Percentiles rank a stretch among this genome's conserved stretches.
phyloP scores from a whole-genome alignment of 2,797 vertebrate genomes.

The Distichodus sexfasciatus region DNA sequence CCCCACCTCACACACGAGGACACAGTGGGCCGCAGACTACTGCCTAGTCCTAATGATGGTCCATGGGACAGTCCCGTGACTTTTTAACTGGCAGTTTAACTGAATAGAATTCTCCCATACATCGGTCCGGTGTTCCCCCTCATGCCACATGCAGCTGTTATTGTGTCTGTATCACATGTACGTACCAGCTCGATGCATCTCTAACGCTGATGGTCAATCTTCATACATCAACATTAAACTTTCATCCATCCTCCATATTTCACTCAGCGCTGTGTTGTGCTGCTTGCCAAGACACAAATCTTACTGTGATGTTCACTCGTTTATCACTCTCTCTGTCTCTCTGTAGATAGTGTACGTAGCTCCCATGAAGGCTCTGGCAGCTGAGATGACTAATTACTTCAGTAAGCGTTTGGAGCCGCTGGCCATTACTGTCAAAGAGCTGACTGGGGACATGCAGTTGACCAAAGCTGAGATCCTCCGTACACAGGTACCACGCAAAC shows the following conservation, averaged over 20 bases:
- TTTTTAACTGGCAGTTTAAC: no score
- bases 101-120: no score
- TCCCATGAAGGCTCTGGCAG: constrained; percentile 98
- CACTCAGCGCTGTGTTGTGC: constrained; percentile 81
- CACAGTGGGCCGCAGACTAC: no score
- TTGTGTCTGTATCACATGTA: constrained; percentile 54
- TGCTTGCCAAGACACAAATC: constrained; percentile 81
- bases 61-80: no score
- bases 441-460: constrained; percentile 98
- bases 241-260: constrained; percentile 80
- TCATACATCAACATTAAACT: constrained; percentile 84
- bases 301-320: constrained; percentile 75
- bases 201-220: constrained; percentile 73
- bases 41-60: no score
- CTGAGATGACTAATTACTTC: constrained; percentile 99
- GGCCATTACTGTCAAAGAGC: constrained; percentile 89
- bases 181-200: constrained; percentile 42
- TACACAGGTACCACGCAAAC: constrained; percentile 76
- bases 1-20: no score
- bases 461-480: constrained; percentile 95
- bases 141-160: constrained; percentile 53
- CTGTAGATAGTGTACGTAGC: constrained; percentile 94
- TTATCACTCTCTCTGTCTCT: constrained; percentile 70
- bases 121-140: no score
- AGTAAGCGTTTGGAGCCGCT: constrained; percentile 92